These are phyloP conservation scores for Odontophorus gujanensis DNA, from an alignment of 2,113 vertebrate species.

Conservation along the genomic window DNA sequence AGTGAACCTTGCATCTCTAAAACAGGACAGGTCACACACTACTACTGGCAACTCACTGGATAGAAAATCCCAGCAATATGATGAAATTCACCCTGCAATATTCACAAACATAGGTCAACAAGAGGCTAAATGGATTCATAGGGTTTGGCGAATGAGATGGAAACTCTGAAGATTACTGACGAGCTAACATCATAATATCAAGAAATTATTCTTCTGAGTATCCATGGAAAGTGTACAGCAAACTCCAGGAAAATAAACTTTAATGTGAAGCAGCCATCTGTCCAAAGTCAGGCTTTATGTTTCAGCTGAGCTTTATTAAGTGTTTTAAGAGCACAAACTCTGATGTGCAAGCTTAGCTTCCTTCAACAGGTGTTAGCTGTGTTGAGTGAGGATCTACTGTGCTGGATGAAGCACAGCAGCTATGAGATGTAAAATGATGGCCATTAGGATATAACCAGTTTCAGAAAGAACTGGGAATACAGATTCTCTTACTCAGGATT, in stretches of 20 bases:
- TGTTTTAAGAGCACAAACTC: neutral
- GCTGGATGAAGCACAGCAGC: neutral
- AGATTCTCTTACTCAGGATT: neutral
- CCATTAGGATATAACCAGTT: neutral
- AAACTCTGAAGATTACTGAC: slow-evolving; percentile 56
- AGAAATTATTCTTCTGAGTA: slow-evolving; percentile 54
- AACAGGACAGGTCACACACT: neutral
- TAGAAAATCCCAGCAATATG: slow-evolving; percentile 32
- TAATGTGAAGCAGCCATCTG: neutral
- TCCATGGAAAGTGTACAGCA: slow-evolving; percentile 53
- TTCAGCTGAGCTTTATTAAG: neutral
- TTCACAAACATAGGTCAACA: slow-evolving; percentile 59
- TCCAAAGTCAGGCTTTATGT: slow-evolving; percentile 23
- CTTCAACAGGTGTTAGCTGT: slow-evolving; percentile 1
- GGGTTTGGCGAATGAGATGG: slow-evolving; percentile 54
- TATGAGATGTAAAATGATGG: neutral
- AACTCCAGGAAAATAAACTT: slow-evolving; percentile 50
- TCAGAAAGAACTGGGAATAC: neutral
- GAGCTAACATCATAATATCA: slow-evolving; percentile 40
- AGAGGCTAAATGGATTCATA: slow-evolving; percentile 56
- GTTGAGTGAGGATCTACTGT: neutral
- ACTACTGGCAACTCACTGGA: neutral
- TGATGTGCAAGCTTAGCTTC: neutral
- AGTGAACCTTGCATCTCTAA: neutral
- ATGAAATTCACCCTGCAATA: slow-evolving; percentile 46